A percentile compares a stretch with the other conserved stretches of the same genome.
Conservation (phyloP, 2,888 invertebrate genomes). For the Polyommatus iphigenia region DNA sequence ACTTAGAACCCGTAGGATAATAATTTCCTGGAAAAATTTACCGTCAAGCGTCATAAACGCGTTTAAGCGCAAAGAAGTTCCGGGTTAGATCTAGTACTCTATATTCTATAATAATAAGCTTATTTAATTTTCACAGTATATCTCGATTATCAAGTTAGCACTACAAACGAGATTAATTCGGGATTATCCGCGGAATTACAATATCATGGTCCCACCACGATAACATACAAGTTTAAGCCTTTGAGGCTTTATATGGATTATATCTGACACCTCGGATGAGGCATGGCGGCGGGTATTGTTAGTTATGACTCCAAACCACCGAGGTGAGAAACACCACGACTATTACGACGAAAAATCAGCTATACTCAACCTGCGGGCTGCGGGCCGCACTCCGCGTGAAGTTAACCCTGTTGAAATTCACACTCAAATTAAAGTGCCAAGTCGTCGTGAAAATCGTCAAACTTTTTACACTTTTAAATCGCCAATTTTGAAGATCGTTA, state of each 20-base stretch:
- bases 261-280: constrained; percentile 76
- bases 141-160: not conserved
- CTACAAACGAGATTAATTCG: not conserved
- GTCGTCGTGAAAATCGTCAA: too few species aligned
- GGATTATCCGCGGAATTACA: constrained; percentile 45
- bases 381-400: too few species aligned
- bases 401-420: too few species aligned
- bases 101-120: not conserved
- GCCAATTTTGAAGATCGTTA: too few species aligned
- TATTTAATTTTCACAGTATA: not conserved
- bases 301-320: constrained; percentile 1
- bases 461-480: too few species aligned
- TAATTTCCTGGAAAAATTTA: not conserved
- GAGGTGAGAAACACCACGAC: constrained; percentile 18
- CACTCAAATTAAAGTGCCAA: too few species aligned
- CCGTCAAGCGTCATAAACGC: not conserved
- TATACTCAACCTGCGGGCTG: too few species aligned
- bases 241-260: constrained; percentile 69
- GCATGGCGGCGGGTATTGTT: constrained; percentile 60
- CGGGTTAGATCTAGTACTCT: not conserved
- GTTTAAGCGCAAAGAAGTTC: not conserved
- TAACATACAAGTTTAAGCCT: constrained; percentile 56
- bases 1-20: not conserved
- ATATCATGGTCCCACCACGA: constrained; percentile 33
- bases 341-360: not conserved